A percentile compares a stretch with the other conserved stretches of the same genome.
Conservation (phyloP, 1,140 invertebrate genomes). For the Ladona fulva region DNA sequence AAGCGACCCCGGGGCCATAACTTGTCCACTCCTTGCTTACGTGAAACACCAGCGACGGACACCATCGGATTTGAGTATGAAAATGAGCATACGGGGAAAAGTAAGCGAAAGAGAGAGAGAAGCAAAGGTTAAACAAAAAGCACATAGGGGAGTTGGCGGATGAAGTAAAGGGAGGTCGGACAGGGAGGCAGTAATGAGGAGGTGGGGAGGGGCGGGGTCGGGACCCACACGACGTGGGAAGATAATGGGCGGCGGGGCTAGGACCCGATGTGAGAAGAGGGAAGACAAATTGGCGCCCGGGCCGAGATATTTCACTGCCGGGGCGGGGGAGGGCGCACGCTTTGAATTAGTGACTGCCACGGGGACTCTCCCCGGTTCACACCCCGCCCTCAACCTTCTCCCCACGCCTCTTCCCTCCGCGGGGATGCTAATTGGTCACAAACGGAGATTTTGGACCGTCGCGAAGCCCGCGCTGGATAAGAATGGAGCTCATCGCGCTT, state of each 20-base stretch:
- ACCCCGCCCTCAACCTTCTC: not conserved
- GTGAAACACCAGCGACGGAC: too few relatives aligned
- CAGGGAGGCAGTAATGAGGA: not conserved
- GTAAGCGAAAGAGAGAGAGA: too few relatives aligned
- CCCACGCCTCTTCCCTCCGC: not conserved
- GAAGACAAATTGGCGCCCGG: slow-evolving; percentile 6
- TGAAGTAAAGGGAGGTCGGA: too few relatives aligned
- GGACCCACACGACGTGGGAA: not conserved
- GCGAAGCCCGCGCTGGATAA: too few relatives aligned
- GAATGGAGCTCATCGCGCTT: too few relatives aligned
- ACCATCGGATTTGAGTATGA: too few relatives aligned
- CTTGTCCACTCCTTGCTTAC: too few relatives aligned
- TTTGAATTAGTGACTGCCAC: not conserved
- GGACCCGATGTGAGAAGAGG: not conserved
- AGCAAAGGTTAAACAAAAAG: too few relatives aligned
- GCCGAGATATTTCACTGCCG: not conserved
- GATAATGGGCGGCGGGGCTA: not conserved
- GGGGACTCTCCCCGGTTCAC: not conserved
- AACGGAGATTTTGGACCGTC: not conserved
- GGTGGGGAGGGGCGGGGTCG: not conserved
- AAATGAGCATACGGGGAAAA: too few relatives aligned
- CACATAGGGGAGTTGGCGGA: too few relatives aligned
- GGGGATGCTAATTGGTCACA: not conserved
- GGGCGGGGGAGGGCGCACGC: not conserved
- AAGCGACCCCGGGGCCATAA: too few relatives aligned